These are phyloP conservation scores for Hyles euphorbiae DNA, from an alignment of 1,140 invertebrate genomes.

Conservation along the genomic window DNA sequence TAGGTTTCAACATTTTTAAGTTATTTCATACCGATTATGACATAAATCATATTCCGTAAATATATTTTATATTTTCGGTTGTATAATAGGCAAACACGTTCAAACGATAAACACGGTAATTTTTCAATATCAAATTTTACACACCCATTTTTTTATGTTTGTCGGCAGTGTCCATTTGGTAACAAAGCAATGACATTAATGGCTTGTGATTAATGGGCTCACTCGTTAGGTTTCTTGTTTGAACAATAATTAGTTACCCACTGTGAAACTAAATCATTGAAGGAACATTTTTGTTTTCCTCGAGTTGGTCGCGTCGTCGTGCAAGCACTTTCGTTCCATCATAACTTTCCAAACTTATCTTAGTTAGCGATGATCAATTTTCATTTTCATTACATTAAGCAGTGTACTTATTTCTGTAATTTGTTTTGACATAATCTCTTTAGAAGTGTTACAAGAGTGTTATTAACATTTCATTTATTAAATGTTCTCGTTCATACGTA, in stretches of 20 bases:
- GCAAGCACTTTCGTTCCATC: slow-evolving; percentile 59
- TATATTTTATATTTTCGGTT: too few species aligned
- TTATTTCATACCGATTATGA: too few species aligned
- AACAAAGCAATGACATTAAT: slow-evolving; percentile 28
- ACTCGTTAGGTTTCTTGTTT: slow-evolving; percentile 42
- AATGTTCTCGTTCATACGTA: too few species aligned
- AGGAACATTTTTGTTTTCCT: slow-evolving; percentile 46
- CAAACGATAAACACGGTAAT: neutral
- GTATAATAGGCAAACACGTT: neutral
- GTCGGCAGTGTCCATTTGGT: slow-evolving; percentile 20
- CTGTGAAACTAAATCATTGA: slow-evolving; percentile 42
- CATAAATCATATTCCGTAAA: too few species aligned
- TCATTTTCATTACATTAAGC: slow-evolving; percentile 62
- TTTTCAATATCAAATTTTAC: slow-evolving; percentile 6
- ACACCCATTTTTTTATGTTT: slow-evolving; percentile 20
- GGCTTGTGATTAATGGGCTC: slow-evolving; percentile 34
- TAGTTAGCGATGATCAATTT: slow-evolving; percentile 70
- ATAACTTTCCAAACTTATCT: slow-evolving; percentile 70
- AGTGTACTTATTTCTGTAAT: slow-evolving; percentile 26
- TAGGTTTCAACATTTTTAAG: too few species aligned
- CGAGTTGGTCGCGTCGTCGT: slow-evolving; percentile 27
- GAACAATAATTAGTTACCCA: slow-evolving; percentile 49
- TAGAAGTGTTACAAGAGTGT: slow-evolving; percentile 1
- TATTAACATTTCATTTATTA: neutral
- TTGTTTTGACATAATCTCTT: neutral